phyloP scores from a whole-genome alignment of 2,797 vertebrate genomes.

The Cossypha heuglini region DNA sequence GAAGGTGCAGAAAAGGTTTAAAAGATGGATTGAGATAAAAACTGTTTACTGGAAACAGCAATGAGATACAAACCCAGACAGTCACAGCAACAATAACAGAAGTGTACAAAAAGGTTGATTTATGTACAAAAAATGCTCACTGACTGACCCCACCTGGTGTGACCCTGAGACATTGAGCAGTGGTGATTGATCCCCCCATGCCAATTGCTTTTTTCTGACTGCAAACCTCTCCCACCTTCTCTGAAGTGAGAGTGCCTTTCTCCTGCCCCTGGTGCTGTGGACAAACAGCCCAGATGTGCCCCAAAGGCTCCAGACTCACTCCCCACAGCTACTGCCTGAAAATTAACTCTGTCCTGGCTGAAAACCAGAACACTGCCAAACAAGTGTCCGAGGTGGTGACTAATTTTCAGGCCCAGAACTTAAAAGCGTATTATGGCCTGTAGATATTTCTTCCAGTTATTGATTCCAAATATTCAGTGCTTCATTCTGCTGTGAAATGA shows the following conservation, averaged over 20 bases:
- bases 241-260: background rate
- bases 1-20: background rate
- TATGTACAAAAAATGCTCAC: background rate
- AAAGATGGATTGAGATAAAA: background rate
- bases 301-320: background rate
- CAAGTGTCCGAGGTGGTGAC: background rate
- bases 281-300: background rate
- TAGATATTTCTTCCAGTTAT: background rate
- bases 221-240: background rate
- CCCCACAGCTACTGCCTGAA: background rate
- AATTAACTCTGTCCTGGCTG: background rate
- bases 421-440: background rate
- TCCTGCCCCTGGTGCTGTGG: background rate
- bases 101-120: background rate
- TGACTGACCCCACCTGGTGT: fast-evolving
- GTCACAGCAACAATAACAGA: background rate
- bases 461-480: background rate
- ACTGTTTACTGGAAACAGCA: background rate
- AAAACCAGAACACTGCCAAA: background rate
- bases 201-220: background rate
- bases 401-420: background rate
- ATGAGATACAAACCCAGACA: background rate
- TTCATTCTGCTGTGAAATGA: background rate
- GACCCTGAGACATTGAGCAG: background rate
- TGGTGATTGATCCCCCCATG: fast-evolving